Percentiles rank a stretch among this genome's conserved stretches.
Conservation (phyloP, 2,113 vertebrate genomes). For the Pseudonaja textilis region DNA sequence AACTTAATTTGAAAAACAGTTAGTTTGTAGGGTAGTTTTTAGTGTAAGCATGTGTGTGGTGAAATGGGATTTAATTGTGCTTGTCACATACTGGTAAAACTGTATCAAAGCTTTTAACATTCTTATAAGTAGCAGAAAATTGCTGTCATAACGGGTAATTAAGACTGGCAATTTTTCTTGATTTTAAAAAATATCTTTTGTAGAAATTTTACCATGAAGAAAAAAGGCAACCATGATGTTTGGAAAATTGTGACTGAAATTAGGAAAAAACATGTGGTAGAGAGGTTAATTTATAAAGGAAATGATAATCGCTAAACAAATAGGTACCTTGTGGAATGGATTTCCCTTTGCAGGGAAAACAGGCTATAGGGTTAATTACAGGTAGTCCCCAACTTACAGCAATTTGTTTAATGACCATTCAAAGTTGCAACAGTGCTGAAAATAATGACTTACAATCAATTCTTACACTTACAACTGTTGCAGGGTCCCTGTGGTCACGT, state of each 20-base stretch:
- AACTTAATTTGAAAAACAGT: not conserved
- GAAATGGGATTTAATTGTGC: not conserved
- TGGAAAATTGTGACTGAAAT: not conserved
- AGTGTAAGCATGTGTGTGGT: not conserved
- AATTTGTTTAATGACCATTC: too few species aligned
- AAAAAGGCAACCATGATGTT: not conserved
- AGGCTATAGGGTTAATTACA: not conserved
- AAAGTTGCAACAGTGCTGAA: too few species aligned
- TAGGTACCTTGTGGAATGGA: not conserved
- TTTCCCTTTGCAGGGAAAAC: too few species aligned
- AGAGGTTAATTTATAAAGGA: not conserved
- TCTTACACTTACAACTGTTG: too few species aligned
- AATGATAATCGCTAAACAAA: not conserved
- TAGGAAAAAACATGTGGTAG: not conserved
- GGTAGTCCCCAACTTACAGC: too few species aligned
- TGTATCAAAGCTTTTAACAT: not conserved
- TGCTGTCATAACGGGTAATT: not conserved
- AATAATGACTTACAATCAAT: too few species aligned
- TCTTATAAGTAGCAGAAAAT: not conserved
- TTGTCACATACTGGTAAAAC: not conserved
- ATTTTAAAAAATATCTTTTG: not conserved
- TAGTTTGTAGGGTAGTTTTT: not conserved
- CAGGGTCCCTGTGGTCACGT: too few species aligned
- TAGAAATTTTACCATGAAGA: not conserved
- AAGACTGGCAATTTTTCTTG: not conserved